phyloP scores from a whole-genome alignment of 37 sponge, comb jelly and placozoan genomes.

The Oopsacas minuta region DNA sequence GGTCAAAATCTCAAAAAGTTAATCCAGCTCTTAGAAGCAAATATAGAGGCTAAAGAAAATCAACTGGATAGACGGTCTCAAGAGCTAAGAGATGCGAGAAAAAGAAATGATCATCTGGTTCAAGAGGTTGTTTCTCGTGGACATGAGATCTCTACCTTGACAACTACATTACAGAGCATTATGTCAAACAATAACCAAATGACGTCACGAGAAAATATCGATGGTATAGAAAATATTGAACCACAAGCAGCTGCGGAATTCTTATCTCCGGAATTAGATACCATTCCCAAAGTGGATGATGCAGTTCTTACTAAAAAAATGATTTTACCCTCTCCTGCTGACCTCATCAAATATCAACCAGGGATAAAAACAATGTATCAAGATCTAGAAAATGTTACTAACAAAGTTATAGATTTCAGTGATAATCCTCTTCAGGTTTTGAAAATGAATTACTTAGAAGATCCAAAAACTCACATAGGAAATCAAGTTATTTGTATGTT shows the following conservation, averaged over 20 bases:
- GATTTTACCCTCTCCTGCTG: not conserved
- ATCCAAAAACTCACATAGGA: not conserved
- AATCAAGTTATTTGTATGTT: conserved; percentile 9
- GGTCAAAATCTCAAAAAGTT: not conserved
- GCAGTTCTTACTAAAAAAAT: too few relatives aligned
- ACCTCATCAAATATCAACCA: not conserved
- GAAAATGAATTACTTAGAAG: not conserved
- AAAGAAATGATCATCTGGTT: not conserved
- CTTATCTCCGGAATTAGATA: not conserved
- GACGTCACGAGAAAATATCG: not conserved
- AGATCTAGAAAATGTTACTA: not conserved
- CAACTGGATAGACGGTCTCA: not conserved
- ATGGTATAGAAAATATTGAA: not conserved
- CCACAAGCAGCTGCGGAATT: not conserved
- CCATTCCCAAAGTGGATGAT: too few relatives aligned
- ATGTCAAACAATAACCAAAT: not conserved
- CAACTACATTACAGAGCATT: not conserved
- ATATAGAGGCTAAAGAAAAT: not conserved
- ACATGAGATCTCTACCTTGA: not conserved
- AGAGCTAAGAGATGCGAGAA: not conserved
- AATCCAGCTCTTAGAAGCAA: not conserved
- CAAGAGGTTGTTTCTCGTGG: not conserved
- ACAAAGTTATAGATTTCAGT: not conserved
- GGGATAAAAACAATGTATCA: not conserved
- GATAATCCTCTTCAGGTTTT: not conserved